These are phyloP conservation scores for Anolis apletophallus DNA, from an alignment of 2,797 vertebrate genomes.

Conservation along the genomic window DNA sequence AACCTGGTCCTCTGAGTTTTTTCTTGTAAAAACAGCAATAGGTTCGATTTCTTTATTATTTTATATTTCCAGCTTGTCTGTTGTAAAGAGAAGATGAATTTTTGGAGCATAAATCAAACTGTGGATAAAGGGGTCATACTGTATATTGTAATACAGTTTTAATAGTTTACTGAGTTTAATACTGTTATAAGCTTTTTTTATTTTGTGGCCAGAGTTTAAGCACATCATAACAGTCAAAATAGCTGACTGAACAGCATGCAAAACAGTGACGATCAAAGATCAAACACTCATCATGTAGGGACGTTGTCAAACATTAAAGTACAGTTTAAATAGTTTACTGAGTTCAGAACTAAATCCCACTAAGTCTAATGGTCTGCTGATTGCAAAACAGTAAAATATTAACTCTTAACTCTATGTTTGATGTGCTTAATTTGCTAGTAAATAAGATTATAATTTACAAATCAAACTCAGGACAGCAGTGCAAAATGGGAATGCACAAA, in stretches of 20 bases:
- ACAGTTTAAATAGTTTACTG: too few species aligned
- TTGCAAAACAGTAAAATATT: neutral
- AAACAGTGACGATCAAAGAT: constrained; percentile 9
- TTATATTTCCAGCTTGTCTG: neutral
- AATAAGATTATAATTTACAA: neutral
- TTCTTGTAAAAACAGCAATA: neutral
- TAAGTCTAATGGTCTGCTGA: too few species aligned
- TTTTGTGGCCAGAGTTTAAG: neutral
- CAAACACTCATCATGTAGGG: neutral
- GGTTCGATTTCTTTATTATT: neutral
- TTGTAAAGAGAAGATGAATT: neutral
- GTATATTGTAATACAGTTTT: too few species aligned
- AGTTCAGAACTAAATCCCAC: neutral
- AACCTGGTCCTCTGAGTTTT: neutral
- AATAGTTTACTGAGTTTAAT: too few species aligned
- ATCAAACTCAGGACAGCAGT: neutral
- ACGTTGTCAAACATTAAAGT: neutral
- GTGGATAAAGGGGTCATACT: too few species aligned
- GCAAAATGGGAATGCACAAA: neutral
- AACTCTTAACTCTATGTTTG: neutral
- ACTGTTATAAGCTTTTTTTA: neutral
- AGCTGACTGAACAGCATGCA: neutral
- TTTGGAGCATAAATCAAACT: too few species aligned
- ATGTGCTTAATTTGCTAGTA: neutral
- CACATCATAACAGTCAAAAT: neutral